phyloP scores from a whole-genome alignment of 1,140 invertebrate species.

The Stratiolaelaps scimitus region DNA sequence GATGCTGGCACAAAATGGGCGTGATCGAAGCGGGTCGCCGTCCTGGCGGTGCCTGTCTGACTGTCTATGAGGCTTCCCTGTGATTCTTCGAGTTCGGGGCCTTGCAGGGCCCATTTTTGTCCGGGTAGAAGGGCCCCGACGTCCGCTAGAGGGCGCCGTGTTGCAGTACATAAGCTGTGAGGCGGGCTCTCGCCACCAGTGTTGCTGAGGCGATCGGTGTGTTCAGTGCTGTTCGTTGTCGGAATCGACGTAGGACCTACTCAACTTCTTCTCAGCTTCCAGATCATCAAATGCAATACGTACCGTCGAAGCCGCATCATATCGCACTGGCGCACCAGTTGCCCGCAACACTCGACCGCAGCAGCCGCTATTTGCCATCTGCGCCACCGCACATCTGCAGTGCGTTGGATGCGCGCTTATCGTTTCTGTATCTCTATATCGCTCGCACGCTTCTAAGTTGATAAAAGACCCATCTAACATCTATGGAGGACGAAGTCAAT shows the following conservation, averaged over 20 bases:
- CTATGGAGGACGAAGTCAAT: slow-evolving; percentile 15
- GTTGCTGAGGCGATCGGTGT: slow-evolving; percentile 27
- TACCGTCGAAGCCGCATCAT: slow-evolving; percentile 21
- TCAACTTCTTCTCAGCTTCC: slow-evolving; percentile 39
- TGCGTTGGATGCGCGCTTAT: slow-evolving; percentile 20
- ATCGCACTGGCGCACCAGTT: slow-evolving; percentile 25
- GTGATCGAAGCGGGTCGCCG: too few relatives aligned
- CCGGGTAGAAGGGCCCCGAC: slow-evolving; percentile 13
- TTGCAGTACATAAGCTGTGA: slow-evolving; percentile 21
- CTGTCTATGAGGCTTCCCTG: not conserved
- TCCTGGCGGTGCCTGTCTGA: too few relatives aligned
- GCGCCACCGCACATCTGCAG: not conserved
- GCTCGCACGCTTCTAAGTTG: slow-evolving; percentile 26
- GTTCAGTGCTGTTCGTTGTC: slow-evolving; percentile 13
- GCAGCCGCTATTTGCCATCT: slow-evolving; percentile 5
- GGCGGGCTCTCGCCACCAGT: not conserved
- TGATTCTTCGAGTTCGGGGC: not conserved
- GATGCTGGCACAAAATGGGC: too few relatives aligned
- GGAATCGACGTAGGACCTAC: slow-evolving; percentile 9
- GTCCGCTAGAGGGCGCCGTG: slow-evolving; percentile 11
- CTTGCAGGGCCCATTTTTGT: slow-evolving; percentile 28
- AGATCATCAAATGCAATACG: too few relatives aligned
- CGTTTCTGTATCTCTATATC: slow-evolving; percentile 13
- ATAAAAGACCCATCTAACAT: slow-evolving; percentile 21
- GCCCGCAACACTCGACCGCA: slow-evolving; percentile 25